Percentiles rank a stretch among this genome's conserved stretches.
Conservation (phyloP, 2,888 invertebrate species). For the Xanthorhoe spadicearia region DNA sequence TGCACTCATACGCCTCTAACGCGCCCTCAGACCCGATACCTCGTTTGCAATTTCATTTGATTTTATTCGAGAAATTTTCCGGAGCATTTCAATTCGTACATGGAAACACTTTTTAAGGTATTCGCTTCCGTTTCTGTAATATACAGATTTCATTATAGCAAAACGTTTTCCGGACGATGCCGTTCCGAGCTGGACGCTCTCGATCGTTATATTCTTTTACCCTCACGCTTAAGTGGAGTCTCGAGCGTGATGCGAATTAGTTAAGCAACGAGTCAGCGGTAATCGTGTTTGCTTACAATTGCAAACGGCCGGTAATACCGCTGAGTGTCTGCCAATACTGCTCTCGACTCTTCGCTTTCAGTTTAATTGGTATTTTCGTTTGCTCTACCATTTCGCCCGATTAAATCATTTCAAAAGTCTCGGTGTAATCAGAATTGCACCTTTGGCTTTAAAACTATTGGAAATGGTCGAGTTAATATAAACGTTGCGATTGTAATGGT, state of each 20-base stretch:
- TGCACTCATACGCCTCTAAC: conserved; percentile 61
- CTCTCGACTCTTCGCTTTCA: conserved; percentile 62
- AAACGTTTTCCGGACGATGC: conserved; percentile 65
- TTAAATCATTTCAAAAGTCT: conserved; percentile 46
- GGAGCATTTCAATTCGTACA: conserved; percentile 62
- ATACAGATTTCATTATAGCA: conserved; percentile 70
- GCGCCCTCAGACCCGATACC: conserved; percentile 58
- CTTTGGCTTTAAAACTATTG: conserved; percentile 5
- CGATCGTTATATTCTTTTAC: conserved; percentile 61
- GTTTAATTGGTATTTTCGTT: conserved; percentile 63
- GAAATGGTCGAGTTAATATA: neutral
- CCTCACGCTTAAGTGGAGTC: conserved; percentile 57
- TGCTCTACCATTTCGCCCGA: conserved; percentile 48
- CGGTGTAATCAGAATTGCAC: conserved; percentile 8
- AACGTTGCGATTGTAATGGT: conserved; percentile 8
- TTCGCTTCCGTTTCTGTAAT: conserved; percentile 56
- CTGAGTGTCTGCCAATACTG: conserved; percentile 70
- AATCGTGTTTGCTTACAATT: conserved; percentile 76
- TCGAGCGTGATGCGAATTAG: conserved; percentile 75
- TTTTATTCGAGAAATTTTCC: conserved; percentile 57
- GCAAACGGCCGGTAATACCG: conserved; percentile 69
- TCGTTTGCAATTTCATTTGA: conserved; percentile 72
- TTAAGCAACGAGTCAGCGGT: conserved; percentile 68
- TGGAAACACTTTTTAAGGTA: conserved; percentile 68
- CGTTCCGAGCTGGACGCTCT: conserved; percentile 51